Evolutionary conservation across 2,797 vertebrate genomes (phyloP).

Genomic region (Oryzias dopingdopingensis): DNA sequence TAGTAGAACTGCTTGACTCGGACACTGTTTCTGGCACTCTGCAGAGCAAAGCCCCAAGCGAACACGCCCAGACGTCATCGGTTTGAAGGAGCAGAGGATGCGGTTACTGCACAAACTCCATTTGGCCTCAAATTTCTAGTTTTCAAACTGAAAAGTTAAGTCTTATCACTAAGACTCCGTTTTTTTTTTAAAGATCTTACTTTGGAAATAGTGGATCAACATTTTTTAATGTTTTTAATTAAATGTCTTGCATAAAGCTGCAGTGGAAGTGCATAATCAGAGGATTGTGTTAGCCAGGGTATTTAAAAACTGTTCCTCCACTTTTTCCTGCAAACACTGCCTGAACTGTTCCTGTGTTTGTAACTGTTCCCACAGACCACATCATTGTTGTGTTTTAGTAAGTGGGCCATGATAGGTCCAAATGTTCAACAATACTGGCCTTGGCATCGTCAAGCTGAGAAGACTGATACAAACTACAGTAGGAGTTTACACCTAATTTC

Average conservation of each 20-base stretch:
- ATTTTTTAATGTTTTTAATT: too few species aligned
- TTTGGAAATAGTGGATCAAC: neutral
- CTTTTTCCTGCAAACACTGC: slow-evolving; percentile 44
- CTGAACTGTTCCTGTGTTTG: slow-evolving; percentile 28
- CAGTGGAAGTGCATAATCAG: neutral
- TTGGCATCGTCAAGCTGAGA: slow-evolving; percentile 9
- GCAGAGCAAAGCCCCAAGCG: slow-evolving; percentile 83
- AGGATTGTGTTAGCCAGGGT: slow-evolving; percentile 1
- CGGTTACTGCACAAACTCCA: slow-evolving; percentile 1
- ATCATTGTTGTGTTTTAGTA: slow-evolving; percentile 13
- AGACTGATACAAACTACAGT: slow-evolving; percentile 6
- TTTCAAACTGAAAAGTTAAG: neutral
- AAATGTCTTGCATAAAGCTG: slow-evolving; percentile 6
- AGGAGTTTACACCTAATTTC: slow-evolving; percentile 20
- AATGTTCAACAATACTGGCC: slow-evolving; percentile 7
- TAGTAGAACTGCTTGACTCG: slow-evolving; percentile 95
- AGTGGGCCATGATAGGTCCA: neutral
- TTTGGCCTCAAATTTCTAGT: neutral
- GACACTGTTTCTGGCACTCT: slow-evolving; percentile 90
- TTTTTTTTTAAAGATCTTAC: neutral
- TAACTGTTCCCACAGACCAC: slow-evolving; percentile 10
- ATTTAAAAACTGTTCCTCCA: slow-evolving; percentile 15
- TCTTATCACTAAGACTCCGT: neutral
- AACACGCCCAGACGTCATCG: slow-evolving; percentile 87
- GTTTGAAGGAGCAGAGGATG: slow-evolving; percentile 74